Percentiles rank a stretch among this genome's conserved stretches.
phyloP scores from a whole-genome alignment of 2,113 vertebrate genomes.

The Gracilinanus agilis region DNA sequence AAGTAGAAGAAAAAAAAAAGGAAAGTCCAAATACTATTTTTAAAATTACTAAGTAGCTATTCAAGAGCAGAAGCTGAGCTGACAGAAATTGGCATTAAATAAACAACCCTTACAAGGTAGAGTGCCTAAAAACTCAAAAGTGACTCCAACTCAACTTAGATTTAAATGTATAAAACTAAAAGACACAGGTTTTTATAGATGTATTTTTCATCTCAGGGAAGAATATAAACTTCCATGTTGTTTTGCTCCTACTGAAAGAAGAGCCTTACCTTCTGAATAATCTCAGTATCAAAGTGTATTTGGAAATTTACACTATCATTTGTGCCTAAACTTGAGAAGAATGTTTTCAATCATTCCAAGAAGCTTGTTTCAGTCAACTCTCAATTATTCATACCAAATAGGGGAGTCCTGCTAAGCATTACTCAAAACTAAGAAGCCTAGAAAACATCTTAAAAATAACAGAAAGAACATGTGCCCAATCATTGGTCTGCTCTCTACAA shows the following conservation, averaged over 20 bases:
- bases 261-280: constrained; percentile 44
- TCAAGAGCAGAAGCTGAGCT: background rate
- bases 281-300: constrained; percentile 64
- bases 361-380: constrained; percentile 74
- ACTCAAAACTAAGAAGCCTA: constrained; percentile 79
- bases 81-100: background rate
- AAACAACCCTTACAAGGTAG: constrained; percentile 17
- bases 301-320: constrained; percentile 59
- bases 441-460: constrained; percentile 78
- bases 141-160: background rate
- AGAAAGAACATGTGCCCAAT: constrained; percentile 80
- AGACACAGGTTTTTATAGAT: constrained; percentile 19
- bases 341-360: constrained; percentile 72
- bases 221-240: constrained; percentile 21
- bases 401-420: constrained; percentile 76
- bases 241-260: constrained; percentile 48
- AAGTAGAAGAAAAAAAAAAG: constrained; percentile 27
- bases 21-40: constrained; percentile 24
- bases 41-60: constrained; percentile 16
- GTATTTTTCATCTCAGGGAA: constrained; percentile 51
- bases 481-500: constrained; percentile 70
- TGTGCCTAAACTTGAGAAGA: constrained; percentile 61
- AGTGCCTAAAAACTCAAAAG: constrained; percentile 50
- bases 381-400: constrained; percentile 79
- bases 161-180: constrained; percentile 40